These are phyloP conservation scores for Forbesichthys agassizii DNA, from an alignment of 2,113 vertebrate genomes.

Conservation along the genomic window DNA sequence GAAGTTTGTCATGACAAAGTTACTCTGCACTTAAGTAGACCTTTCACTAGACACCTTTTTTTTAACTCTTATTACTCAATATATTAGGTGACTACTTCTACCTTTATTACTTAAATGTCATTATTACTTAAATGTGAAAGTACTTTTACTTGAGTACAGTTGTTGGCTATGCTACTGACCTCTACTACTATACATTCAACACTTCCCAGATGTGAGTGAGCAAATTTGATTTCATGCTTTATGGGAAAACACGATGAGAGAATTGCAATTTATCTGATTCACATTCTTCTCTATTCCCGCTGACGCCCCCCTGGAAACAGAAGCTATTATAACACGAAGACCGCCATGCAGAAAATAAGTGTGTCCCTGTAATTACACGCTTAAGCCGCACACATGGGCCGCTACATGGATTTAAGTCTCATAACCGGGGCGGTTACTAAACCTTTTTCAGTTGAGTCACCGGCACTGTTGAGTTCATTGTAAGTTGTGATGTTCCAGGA, in stretches of 20 bases:
- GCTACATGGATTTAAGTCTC: slow-evolving; percentile 58
- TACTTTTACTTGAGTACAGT: too few species aligned
- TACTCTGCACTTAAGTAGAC: too few species aligned
- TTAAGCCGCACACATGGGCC: slow-evolving; percentile 65
- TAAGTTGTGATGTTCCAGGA: slow-evolving; percentile 44
- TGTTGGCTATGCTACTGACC: too few species aligned
- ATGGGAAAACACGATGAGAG: slow-evolving; percentile 53
- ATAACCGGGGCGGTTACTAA: slow-evolving; percentile 36
- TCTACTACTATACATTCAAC: too few species aligned
- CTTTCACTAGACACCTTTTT: too few species aligned
- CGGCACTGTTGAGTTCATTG: slow-evolving; percentile 27
- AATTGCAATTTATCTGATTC: slow-evolving; percentile 72
- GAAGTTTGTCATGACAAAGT: too few species aligned
- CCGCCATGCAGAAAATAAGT: slow-evolving; percentile 77
- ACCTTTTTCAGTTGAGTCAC: slow-evolving; percentile 35
- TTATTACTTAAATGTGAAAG: too few species aligned
- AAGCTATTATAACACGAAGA: slow-evolving; percentile 69
- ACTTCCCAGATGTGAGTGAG: too few species aligned
- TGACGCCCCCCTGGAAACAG: slow-evolving; percentile 59
- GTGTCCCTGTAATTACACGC: slow-evolving; percentile 75
- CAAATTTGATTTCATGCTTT: too few species aligned
- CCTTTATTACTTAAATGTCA: too few species aligned
- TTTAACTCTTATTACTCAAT: too few species aligned
- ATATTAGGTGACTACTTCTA: too few species aligned
- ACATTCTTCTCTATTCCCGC: slow-evolving; percentile 43